phyloP scores from a whole-genome alignment of 2,113 vertebrate species.

The Choloepus hoffmanni region DNA sequence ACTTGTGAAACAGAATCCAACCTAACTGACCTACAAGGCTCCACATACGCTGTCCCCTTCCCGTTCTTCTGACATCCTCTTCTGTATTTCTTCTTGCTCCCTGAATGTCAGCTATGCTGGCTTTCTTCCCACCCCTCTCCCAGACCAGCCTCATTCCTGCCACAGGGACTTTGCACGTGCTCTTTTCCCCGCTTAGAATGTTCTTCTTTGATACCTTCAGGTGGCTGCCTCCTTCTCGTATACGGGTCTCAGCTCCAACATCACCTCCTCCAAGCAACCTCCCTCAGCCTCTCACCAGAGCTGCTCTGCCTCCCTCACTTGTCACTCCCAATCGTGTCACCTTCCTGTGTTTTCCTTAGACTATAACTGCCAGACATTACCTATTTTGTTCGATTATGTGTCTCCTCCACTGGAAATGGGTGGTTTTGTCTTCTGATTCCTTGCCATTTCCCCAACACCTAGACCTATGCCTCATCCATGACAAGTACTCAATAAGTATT shows the following conservation, averaged over 20 bases:
- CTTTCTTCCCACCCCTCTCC: background rate
- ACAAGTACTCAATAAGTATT: background rate
- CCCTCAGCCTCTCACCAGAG: background rate
- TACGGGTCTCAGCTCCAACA: background rate
- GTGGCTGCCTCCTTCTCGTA: background rate
- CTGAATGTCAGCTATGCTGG: background rate
- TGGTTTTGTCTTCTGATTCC: background rate
- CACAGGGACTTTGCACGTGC: background rate
- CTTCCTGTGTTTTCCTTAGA: background rate
- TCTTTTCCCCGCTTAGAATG: no score
- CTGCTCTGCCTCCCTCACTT: background rate
- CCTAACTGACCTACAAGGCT: background rate
- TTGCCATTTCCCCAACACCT: background rate
- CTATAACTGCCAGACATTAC: background rate
- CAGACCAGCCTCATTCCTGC: background rate
- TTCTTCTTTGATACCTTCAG: background rate
- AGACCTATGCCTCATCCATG: no score
- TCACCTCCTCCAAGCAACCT: background rate
- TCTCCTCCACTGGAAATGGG: background rate
- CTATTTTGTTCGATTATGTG: background rate
- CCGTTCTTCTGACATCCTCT: background rate
- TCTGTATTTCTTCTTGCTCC: background rate
- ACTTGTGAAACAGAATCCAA: background rate
- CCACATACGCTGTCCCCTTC: no score
- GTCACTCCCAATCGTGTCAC: background rate